Base-by-base conservation (phyloP, 2,797 vertebrate species). In the Takifugu ocellatus region DNA sequence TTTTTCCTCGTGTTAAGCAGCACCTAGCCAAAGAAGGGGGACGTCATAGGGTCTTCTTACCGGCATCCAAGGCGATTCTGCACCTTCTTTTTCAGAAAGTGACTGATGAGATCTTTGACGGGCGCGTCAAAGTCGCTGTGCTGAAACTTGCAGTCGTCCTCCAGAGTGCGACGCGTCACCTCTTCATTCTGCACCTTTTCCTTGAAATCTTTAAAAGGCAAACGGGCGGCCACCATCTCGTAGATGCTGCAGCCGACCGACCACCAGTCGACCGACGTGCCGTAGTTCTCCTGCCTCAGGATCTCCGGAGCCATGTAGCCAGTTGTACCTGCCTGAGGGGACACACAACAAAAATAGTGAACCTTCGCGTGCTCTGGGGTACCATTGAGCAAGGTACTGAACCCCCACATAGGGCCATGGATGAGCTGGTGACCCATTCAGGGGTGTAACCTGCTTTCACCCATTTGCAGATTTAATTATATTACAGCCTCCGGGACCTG, bases 261-360 rank as follows among this genome's bases (percentile, higher is more conserved):
- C 90, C 95, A 97, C 95, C 95, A 98, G 89, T 96, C 95, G 85
- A 94, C 94, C 0, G 94, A 91, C 2, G 83, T 93, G 66, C 79
- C 70, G 79, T 97, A 97, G n/a, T 74, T 75, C 49, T 91, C 91
- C 44, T 95, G 93, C 59, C 36, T 87, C 64, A 91, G 79, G 4
- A 90, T 75, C 81, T 91, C 90, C 12, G 90, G 89, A 17, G 88
- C 88, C 90, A 92, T 90, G 84, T 91, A 91, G 11, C 89, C 90
- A 0, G 66, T 82, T 0, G 90, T 91, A 54, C 90, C 90, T 54
- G 89, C 89, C 88, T 90, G 63, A 27, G 5, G 27, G 51, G 2
- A 33, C 50, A 49, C 14, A 24, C 24, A 5, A 31, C 49, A 44
- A 17, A 7, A 43, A 10, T 10, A 44, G 11, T 16, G 2, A 33